Conservation (phyloP, 2,888 invertebrate species). For the Anoplius nigerrimus region DNA sequence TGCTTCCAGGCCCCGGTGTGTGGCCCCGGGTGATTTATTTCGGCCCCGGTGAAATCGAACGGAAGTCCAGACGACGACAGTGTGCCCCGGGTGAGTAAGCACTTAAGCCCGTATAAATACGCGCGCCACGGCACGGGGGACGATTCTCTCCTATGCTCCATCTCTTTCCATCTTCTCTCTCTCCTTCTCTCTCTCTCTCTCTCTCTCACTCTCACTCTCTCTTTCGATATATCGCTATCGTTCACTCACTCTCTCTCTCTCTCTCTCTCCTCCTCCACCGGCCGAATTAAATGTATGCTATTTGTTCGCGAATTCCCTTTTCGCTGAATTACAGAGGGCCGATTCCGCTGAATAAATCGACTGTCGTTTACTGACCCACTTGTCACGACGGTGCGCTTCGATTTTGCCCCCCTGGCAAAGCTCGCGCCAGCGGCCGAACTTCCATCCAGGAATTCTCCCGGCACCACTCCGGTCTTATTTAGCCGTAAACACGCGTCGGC, state of each 20-base stretch:
- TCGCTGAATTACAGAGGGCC: background rate
- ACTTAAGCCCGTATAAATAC: conserved; percentile 10
- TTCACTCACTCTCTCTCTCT: too few species aligned
- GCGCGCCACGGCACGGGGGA: background rate
- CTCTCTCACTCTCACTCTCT: too few species aligned
- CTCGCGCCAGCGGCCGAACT: too few species aligned
- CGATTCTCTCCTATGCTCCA: background rate
- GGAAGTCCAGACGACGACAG: conserved; percentile 24
- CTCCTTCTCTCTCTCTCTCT: too few species aligned
- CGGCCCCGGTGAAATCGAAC: conserved; percentile 51
- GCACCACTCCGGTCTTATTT: too few species aligned
- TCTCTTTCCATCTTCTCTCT: too few species aligned
- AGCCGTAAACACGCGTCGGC: too few species aligned
- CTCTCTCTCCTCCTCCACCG: background rate
- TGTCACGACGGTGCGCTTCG: background rate
- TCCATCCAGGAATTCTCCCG: too few species aligned
- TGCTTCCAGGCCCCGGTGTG: too few species aligned
- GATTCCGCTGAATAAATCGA: too few species aligned
- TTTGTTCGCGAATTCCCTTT: background rate
- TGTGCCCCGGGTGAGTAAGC: conserved; percentile 10
- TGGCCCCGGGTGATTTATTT: conserved; percentile 54
- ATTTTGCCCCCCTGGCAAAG: background rate
- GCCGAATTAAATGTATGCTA: background rate
- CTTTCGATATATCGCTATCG: too few species aligned
- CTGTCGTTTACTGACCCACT: too few species aligned